Conservation (phyloP, 2,888 invertebrate species). For the Cephus sareptanus region DNA sequence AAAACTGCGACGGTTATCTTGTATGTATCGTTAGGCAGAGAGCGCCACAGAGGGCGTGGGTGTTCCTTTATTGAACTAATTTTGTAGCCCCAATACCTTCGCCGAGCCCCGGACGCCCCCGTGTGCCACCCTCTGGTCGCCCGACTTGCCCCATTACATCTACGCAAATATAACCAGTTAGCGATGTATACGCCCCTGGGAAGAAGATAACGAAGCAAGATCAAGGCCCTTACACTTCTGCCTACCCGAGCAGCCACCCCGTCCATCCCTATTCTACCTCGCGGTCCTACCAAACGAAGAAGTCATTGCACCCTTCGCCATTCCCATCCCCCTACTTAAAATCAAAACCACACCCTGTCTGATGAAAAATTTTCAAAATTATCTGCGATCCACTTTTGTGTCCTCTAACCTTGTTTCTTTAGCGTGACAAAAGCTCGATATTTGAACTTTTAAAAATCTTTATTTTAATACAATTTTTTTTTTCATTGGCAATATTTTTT, state of each 20-base stretch:
- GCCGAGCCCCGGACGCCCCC: conserved; percentile 16
- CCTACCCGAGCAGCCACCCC: background rate
- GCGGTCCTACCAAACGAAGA: background rate
- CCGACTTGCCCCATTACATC: conserved; percentile 56
- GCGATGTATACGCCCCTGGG: conserved; percentile 13
- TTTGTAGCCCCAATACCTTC: conserved; percentile 49
- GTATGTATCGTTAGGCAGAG: conserved; percentile 22
- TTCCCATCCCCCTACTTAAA: no score
- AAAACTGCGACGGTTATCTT: background rate
- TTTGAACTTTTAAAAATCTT: no score
- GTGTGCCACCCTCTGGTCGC: conserved; percentile 29
- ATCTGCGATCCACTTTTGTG: no score
- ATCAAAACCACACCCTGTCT: no score
- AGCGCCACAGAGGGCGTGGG: conserved; percentile 50
- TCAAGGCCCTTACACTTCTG: background rate
- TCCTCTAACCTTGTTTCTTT: no score
- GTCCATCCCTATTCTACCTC: background rate
- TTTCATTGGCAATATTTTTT: no score
- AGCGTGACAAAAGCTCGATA: no score
- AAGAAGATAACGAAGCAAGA: conserved; percentile 8
- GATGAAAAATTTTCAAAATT: no score
- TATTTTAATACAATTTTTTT: no score
- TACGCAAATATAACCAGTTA: conserved; percentile 58
- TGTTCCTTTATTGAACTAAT: conserved; percentile 61
- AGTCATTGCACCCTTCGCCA: no score